Evolutionary conservation across 2,888 invertebrate species (phyloP), one percentile per base, ranked within the genome.

Genomic region (Amiota mariae): DNA sequence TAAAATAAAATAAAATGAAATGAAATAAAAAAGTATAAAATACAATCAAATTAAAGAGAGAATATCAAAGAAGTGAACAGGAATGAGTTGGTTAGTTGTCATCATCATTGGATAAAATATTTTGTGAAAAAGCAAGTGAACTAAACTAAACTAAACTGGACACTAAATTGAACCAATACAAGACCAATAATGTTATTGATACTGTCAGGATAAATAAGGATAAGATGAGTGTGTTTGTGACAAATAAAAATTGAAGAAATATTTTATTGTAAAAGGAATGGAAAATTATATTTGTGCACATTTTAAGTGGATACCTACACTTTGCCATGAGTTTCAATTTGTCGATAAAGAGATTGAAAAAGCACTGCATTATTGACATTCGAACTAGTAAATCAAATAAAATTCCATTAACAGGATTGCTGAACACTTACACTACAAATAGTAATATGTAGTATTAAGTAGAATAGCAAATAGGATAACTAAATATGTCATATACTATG

Each of bases 371-470:
- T 59, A 63, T 63, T 63, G 63, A 63, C 46, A 63, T 24, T 63
- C 13, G 46, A 59, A 59, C 15, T 20, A 20, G 36, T 11, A 51
- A 68, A 68, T 68, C 51, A 68, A 68, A 68, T 36, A 68, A 54
- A 51, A 68, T 51, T 13, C 51, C 67, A 68, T 68, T 68, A 68
- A 54, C 51, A 13, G 67, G 13, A 68, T 51, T 66, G 15, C 64
- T n/a, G 24, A 24, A 61, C 24, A 13, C 2, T 47, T 24, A 18
- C n/a, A 18, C n/a, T 63, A 36, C 36, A 36, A 36, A 36, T 36
- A 36, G 24, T 24, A 24, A 3, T 24, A 24, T 36, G 36, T 36
- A 36, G 36, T 36, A 36, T 6, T 36, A 36, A 36, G 36, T 36
- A 6, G 36, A 36, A 36, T 36, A 6, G 36, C 36, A 36, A 36